A percentile compares a stretch with the other conserved stretches of the same genome.
phyloP scores from a whole-genome alignment of 2,797 vertebrate genomes.

The Melanotaenia maccullochi region DNA sequence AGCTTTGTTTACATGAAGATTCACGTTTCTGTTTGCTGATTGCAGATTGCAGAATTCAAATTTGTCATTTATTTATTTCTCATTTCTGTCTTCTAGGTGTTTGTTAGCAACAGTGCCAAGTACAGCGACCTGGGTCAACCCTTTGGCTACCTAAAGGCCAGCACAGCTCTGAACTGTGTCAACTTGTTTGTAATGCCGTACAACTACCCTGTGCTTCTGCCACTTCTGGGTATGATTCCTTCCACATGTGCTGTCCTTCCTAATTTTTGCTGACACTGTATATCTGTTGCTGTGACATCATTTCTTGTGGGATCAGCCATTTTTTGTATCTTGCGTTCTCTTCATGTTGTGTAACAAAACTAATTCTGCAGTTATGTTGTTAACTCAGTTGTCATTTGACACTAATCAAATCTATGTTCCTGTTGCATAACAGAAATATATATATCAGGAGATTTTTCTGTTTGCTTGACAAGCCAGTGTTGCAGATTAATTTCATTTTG shows the following conservation, averaged over 20 bases:
- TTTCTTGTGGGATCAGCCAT: background rate
- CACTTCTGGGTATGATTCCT: constrained; percentile 89
- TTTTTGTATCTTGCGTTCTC: background rate
- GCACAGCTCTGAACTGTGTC: constrained; percentile 96
- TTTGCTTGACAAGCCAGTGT: background rate
- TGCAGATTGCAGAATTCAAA: background rate
- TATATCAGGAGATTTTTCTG: background rate
- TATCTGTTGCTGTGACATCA: background rate
- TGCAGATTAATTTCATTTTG: background rate
- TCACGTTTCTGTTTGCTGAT: too few species aligned
- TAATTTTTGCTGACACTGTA: background rate
- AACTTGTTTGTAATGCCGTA: constrained; percentile 99
- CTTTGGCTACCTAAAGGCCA: constrained; percentile 98
- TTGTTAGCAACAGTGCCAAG: constrained; percentile 97
- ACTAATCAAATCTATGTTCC: background rate
- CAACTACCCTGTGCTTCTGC: constrained; percentile 97
- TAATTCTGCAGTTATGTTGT: background rate
- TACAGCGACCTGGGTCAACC: constrained; percentile 96
- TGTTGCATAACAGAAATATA: background rate
- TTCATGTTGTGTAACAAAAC: background rate
- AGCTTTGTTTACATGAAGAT: background rate
- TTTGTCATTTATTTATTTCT: background rate
- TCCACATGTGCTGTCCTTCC: background rate
- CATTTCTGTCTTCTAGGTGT: constrained; percentile 84
- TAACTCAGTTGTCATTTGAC: background rate